Percentiles rank a stretch among this genome's conserved stretches.
These are phyloP conservation scores for Myanophis thanlyinensis DNA, from an alignment of 2,113 vertebrate species.

Conservation along the genomic window DNA sequence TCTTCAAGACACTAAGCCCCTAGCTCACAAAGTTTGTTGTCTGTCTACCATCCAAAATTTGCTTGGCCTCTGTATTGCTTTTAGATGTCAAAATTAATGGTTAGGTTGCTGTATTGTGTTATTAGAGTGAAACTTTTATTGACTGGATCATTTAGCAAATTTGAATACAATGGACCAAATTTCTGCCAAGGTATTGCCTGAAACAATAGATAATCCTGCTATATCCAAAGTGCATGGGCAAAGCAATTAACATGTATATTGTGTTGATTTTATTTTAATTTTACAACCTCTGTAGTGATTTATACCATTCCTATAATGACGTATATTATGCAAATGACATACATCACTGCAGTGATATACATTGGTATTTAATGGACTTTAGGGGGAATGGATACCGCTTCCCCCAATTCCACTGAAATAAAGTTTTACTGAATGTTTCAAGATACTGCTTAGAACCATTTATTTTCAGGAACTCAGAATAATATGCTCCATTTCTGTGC, in stretches of 20 bases:
- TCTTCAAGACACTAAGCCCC: neutral
- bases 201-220: neutral
- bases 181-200: neutral
- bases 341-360: neutral
- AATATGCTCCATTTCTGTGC: neutral
- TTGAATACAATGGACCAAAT: neutral
- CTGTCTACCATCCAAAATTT: neutral
- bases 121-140: neutral
- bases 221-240: neutral
- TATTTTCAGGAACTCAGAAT: neutral
- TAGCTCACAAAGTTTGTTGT: neutral
- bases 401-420: neutral
- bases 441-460: neutral
- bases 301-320: neutral
- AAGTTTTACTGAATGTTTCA: neutral
- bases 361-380: neutral
- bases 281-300: neutral
- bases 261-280: neutral
- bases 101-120: neutral
- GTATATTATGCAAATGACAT: neutral
- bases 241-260: neutral
- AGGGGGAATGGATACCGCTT: neutral
- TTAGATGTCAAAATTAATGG: neutral
- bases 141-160: neutral
- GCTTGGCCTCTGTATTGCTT: neutral